Percentiles rank a stretch among this genome's conserved stretches.
Evolutionary conservation across 2,888 invertebrate genomes (phyloP).

Genomic region (Napeogenes inachia): DNA sequence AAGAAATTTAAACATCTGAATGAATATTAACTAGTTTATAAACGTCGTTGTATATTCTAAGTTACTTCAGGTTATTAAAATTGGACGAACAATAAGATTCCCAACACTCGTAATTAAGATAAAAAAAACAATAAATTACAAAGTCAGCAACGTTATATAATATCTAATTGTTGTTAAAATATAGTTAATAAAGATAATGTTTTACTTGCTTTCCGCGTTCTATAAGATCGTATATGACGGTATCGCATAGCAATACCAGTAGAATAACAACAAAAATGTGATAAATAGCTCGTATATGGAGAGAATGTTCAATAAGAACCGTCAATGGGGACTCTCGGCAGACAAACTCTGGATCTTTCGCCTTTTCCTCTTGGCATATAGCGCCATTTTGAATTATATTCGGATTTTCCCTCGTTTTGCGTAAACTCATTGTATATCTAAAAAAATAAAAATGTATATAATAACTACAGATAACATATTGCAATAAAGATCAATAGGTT

Average conservation of each 20-base stretch:
- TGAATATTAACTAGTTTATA: no score
- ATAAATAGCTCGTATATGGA: conserved; percentile 89
- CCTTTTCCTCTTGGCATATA: conserved; percentile 36
- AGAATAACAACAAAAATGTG: conserved; percentile 89
- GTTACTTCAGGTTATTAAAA: no score
- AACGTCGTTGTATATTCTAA: no score
- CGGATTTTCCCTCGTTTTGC: conserved; percentile 29
- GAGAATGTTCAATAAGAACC: conserved; percentile 82
- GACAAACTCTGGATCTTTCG: conserved; percentile 72
- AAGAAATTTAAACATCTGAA: no score
- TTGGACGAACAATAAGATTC: no score
- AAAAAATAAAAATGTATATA: conserved; percentile 12
- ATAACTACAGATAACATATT: neutral
- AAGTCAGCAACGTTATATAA: no score
- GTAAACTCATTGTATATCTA: conserved; percentile 31
- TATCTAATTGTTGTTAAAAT: neutral
- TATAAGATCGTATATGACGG: conserved; percentile 83
- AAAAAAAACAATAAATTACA: no score
- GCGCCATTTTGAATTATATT: conserved; percentile 39
- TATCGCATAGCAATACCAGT: conserved; percentile 83
- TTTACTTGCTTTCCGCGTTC: conserved; percentile 84
- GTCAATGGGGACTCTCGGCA: conserved; percentile 88
- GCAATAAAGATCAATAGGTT: neutral
- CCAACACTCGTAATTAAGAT: no score
- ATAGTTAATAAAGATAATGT: conserved; percentile 14